A percentile compares a stretch with the other conserved stretches of the same genome.
phyloP scores from a whole-genome alignment of 2,888 invertebrate genomes.

The Lasioglossum lativentre region DNA sequence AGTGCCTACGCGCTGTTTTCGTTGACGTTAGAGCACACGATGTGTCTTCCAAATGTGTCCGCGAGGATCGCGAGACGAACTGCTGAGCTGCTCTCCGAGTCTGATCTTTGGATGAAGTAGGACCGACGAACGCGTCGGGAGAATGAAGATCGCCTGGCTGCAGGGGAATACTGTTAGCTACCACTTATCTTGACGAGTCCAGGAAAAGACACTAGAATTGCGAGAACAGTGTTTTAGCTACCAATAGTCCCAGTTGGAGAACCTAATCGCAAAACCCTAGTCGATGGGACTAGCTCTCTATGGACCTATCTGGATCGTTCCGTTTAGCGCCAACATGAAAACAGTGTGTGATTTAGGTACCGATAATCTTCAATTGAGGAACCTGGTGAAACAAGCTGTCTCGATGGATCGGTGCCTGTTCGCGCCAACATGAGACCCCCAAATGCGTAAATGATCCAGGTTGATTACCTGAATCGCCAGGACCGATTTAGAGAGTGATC shows the following conservation, averaged over 20 bases:
- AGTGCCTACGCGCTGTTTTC: too few relatives aligned
- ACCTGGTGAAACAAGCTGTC: not conserved
- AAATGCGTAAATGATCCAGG: too few relatives aligned
- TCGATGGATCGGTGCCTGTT: too few relatives aligned
- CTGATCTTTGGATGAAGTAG: not conserved
- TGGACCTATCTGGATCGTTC: too few relatives aligned
- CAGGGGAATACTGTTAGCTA: not conserved
- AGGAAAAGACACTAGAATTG: not conserved
- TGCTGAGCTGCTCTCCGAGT: not conserved
- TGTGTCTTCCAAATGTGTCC: not conserved
- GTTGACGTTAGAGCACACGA: constrained; percentile 31
- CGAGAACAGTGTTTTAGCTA: too few relatives aligned
- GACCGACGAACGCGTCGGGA: too few relatives aligned
- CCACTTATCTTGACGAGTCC: not conserved
- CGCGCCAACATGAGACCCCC: not conserved
- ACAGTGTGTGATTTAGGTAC: not conserved
- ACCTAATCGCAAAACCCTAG: too few relatives aligned
- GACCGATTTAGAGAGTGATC: constrained; percentile 16
- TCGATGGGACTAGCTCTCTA: too few relatives aligned
- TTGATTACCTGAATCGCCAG: not conserved
- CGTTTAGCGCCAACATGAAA: not conserved
- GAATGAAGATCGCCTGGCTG: not conserved
- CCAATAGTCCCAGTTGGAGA: too few relatives aligned
- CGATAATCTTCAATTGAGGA: not conserved
- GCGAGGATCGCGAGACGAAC: too few relatives aligned